Conservation (phyloP, 2,888 invertebrate genomes). For the Thysanoteuthis rhombus region DNA sequence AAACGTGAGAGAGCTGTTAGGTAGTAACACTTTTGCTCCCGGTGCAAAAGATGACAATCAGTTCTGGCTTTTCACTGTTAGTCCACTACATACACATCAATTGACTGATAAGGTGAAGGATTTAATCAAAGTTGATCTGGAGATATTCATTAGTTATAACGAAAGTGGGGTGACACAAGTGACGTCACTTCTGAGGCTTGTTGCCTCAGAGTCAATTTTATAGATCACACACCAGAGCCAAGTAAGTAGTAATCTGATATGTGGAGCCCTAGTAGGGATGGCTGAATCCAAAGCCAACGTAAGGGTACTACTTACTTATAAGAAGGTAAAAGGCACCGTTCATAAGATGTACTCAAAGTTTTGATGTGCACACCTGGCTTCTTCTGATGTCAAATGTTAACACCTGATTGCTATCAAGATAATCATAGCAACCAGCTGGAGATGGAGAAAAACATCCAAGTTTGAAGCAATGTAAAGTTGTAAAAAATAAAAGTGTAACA, state of each 20-base stretch:
- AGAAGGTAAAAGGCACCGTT: neutral
- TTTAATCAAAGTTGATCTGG: neutral
- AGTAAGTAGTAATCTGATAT: no score
- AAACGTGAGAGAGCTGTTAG: no score
- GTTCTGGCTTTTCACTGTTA: neutral
- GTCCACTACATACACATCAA: neutral
- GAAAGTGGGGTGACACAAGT: no score
- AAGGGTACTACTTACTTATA: no score
- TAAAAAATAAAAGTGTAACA: neutral
- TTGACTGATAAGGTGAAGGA: neutral
- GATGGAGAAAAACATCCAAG: neutral
- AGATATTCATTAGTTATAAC: neutral
- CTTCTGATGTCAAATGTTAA: neutral
- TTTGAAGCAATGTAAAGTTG: neutral
- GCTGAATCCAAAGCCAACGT: no score
- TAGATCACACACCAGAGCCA: no score
- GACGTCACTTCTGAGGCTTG: no score
- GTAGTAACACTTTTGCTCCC: neutral
- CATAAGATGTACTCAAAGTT: neutral
- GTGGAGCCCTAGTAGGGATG: no score
- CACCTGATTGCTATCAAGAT: neutral
- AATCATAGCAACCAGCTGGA: neutral
- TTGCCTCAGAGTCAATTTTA: no score
- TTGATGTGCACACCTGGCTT: neutral
- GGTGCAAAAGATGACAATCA: neutral